phyloP scores from a whole-genome alignment of 2,797 vertebrate species.

The Otus scops region DNA sequence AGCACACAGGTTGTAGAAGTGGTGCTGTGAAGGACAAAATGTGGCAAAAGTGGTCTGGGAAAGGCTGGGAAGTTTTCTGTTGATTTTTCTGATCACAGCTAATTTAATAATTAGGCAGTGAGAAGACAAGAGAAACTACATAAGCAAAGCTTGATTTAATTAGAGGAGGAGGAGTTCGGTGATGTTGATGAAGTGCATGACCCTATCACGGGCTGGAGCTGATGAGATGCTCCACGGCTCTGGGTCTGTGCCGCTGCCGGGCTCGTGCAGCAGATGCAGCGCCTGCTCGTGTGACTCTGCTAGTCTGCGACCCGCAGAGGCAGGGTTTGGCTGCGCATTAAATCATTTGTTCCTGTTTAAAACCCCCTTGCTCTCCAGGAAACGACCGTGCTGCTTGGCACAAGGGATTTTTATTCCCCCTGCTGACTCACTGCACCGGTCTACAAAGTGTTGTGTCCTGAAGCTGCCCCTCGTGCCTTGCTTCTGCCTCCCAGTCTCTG shows the following conservation, averaged over 20 bases:
- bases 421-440: background rate
- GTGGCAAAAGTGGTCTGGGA: background rate
- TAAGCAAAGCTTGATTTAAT: background rate
- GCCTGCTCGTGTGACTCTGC: background rate
- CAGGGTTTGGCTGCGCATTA: background rate
- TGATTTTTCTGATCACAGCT: background rate
- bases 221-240: background rate
- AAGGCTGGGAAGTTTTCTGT: background rate
- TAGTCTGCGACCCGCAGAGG: background rate
- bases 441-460: background rate
- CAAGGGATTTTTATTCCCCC: background rate
- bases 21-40: background rate
- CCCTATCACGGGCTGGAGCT: accelerated
- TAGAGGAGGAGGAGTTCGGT: background rate
- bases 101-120: background rate
- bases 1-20: accelerated
- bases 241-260: background rate
- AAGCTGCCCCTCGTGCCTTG: background rate
- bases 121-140: background rate
- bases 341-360: background rate
- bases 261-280: accelerated
- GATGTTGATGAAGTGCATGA: background rate
- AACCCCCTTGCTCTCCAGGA: background rate
- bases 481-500: background rate
- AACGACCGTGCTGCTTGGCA: background rate